These are phyloP conservation scores for Phalera bucephala DNA, from an alignment of 2,888 invertebrate species.

Conservation along the genomic window DNA sequence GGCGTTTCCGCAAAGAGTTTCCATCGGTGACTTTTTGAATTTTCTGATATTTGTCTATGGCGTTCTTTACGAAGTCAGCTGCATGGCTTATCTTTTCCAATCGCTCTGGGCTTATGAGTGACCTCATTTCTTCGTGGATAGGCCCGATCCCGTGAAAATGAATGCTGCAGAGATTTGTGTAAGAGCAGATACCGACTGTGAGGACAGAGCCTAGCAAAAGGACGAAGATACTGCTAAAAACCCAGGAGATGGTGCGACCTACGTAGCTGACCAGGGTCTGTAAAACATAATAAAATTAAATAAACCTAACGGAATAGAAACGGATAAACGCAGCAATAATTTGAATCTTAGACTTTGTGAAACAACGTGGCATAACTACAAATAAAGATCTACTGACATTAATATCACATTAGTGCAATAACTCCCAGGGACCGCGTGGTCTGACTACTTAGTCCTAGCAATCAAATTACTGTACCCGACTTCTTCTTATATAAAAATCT, in stretches of 20 bases:
- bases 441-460: too few relatives aligned
- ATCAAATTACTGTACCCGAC: too few relatives aligned
- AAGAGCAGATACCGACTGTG: slow-evolving; percentile 79
- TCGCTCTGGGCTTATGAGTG: slow-evolving; percentile 82
- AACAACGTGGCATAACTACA: too few relatives aligned
- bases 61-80: slow-evolving; percentile 83
- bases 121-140: slow-evolving; percentile 81
- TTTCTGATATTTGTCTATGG: slow-evolving; percentile 84
- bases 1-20: neutral
- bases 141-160: slow-evolving; percentile 84
- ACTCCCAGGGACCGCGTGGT: too few relatives aligned
- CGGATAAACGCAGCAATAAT: too few relatives aligned
- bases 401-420: too few relatives aligned
- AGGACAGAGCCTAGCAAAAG: slow-evolving; percentile 75
- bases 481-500: too few relatives aligned
- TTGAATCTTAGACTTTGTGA: too few relatives aligned
- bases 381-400: too few relatives aligned
- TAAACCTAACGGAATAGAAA: slow-evolving; percentile 1
- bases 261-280: slow-evolving; percentile 65
- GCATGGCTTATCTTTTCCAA: slow-evolving; percentile 83
- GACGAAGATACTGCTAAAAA: slow-evolving; percentile 67
- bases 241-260: slow-evolving; percentile 60
- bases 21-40: slow-evolving; percentile 58
- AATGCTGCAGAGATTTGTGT: slow-evolving; percentile 85
- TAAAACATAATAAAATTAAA: slow-evolving; percentile 25